phyloP scores from a whole-genome alignment of 2,113 vertebrate genomes.

The Salvelinus fontinalis region DNA sequence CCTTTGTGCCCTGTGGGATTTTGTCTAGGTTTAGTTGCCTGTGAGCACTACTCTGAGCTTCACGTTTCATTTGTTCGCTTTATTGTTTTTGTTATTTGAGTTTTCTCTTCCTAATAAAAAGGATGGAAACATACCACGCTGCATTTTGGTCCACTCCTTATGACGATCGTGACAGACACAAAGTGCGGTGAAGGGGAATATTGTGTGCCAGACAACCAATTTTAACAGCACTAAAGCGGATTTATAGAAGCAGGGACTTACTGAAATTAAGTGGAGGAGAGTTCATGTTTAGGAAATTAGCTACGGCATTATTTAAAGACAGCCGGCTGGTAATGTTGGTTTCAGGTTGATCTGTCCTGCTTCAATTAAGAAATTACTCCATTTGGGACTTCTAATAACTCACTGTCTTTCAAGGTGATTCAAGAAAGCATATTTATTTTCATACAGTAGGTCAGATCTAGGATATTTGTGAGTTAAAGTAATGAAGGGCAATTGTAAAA shows the following conservation, averaged over 20 bases:
- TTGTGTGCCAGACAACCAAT: constrained; percentile 33
- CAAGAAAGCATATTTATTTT: not conserved
- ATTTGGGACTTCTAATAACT: not conserved
- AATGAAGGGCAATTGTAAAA: constrained; percentile 33
- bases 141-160: too few species aligned
- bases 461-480: constrained; percentile 33
- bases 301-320: constrained; percentile 31
- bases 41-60: too few species aligned
- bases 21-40: too few species aligned
- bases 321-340: not conserved
- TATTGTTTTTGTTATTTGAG: too few species aligned
- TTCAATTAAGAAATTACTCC: constrained; percentile 33
- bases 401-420: not conserved
- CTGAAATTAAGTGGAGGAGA: constrained; percentile 57
- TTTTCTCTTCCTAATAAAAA: too few species aligned
- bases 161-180: not conserved
- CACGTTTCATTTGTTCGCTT: too few species aligned
- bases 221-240: constrained; percentile 42
- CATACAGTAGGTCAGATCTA: constrained; percentile 22
- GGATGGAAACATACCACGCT: too few species aligned
- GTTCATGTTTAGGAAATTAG: constrained; percentile 42
- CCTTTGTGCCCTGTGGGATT: too few species aligned
- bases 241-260: constrained; percentile 54
- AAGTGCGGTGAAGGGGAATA: constrained; percentile 25
- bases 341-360: constrained; percentile 34